Conservation (phyloP, 2,113 vertebrate species). For the Tupaia tana region DNA sequence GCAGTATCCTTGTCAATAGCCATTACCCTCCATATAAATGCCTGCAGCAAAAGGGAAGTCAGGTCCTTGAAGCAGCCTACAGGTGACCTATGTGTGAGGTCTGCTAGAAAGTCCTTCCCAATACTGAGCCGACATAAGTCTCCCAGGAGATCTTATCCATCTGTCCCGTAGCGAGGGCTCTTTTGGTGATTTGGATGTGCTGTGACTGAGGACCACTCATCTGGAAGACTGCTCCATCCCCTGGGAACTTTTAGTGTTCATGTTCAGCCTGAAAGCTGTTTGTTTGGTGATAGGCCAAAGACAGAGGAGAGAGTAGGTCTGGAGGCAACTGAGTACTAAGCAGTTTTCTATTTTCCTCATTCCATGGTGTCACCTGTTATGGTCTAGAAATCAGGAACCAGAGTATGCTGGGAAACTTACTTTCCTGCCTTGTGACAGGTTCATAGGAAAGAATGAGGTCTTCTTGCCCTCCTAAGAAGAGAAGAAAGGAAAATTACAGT, state of each 20-base stretch:
- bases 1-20: background rate
- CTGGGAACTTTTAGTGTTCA: background rate
- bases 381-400: conserved; percentile 14
- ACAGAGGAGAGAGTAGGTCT: background rate
- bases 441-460: conserved; percentile 97
- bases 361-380: background rate
- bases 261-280: background rate
- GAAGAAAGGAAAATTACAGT: conserved; percentile 83
- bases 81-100: background rate
- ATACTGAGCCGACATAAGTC: background rate
- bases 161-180: background rate
- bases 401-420: conserved; percentile 88
- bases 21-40: background rate
- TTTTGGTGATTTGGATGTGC: background rate
- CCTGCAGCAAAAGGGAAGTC: background rate
- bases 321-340: background rate
- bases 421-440: conserved; percentile 96
- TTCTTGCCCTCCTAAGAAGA: conserved; percentile 94
- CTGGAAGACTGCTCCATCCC: background rate
- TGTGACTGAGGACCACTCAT: background rate
- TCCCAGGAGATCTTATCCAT: background rate
- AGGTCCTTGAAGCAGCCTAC: background rate
- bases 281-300: background rate
- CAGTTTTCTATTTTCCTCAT: background rate
- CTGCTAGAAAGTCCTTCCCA: background rate